Conservation (phyloP, 2,797 vertebrate genomes). For the Acropternis orthonyx region DNA sequence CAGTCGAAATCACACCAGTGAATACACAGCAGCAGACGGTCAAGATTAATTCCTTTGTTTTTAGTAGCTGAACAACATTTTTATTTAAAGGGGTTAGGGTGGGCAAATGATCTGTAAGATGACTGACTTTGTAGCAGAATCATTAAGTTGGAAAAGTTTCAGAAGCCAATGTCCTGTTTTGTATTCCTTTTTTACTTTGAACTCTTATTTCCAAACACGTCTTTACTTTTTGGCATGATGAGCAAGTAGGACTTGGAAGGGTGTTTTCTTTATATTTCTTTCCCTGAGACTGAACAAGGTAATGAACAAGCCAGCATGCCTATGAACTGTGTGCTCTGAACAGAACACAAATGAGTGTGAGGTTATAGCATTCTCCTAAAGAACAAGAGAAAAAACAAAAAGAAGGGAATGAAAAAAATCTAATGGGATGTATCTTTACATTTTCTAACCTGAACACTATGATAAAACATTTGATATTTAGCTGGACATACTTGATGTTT, state of each 20-base stretch:
- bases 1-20: not conserved
- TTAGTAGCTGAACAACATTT: not conserved
- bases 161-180: not conserved
- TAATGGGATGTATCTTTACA: rapidly evolving
- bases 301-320: not conserved
- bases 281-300: not conserved
- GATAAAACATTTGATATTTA: not conserved
- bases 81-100: not conserved
- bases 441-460: not conserved
- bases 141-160: not conserved
- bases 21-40: not conserved
- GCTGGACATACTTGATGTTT: not conserved
- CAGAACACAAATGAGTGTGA: not conserved
- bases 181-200: not conserved
- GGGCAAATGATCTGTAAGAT: not conserved
- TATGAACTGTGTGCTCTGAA: not conserved
- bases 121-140: not conserved
- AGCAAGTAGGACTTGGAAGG: not conserved
- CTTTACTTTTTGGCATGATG: not conserved
- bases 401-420: not conserved
- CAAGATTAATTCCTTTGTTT: not conserved
- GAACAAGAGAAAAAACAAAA: not conserved
- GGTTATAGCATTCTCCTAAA: not conserved
- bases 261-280: not conserved
- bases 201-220: not conserved